Evolutionary conservation across 2,113 vertebrate species (phyloP), one percentile per base, ranked within the genome.

Genomic region (Heliornis fulica): DNA sequence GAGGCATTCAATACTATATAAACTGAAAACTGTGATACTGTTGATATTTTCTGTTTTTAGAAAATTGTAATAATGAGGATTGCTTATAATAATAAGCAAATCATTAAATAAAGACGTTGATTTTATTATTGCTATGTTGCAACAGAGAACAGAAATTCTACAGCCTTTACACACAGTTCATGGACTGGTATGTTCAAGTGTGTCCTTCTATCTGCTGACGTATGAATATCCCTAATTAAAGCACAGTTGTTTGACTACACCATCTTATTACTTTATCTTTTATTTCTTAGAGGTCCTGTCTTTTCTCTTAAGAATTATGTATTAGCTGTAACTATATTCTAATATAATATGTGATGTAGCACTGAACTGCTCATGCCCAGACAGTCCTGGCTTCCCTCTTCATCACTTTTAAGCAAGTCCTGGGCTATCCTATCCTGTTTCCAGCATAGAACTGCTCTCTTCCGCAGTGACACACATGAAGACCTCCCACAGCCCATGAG

Each of bases 351-450:
- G 53, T 9, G 32, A 54, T 0, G 1, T 56, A 57, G 7, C 76
- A 56, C 64, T 91, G 77, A 90, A 70, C 53, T 82, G 81, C 53
- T 92, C 59, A 78, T 41, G 61, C 21, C 16, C 71, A 80, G 36
- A 54, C 13, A 65, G 40, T 36, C 40, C 48, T 18, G 4, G 26
- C 32, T 79, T 90, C 59, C 31, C 15, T 69, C 28, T 68, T 96
- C 88, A 64, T 63, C 75, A 70, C 25, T 86, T 92, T 61, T 34
- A 95, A 90, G 50, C 10, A 84, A 60, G 29, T 72, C 65, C 89
- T 88, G 91, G 68, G 63, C 88, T 94, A 91, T 96, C 82, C 88
- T 94, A 91, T 96, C 82, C 93, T 70, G 89, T 96, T 98, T 98
- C 96, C 97, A 96, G 83, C 74, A 31, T 2, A 48, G 69, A 68